These are phyloP conservation scores for Carassius gibelio DNA, from an alignment of 2,113 vertebrate genomes.

Conservation along the genomic window DNA sequence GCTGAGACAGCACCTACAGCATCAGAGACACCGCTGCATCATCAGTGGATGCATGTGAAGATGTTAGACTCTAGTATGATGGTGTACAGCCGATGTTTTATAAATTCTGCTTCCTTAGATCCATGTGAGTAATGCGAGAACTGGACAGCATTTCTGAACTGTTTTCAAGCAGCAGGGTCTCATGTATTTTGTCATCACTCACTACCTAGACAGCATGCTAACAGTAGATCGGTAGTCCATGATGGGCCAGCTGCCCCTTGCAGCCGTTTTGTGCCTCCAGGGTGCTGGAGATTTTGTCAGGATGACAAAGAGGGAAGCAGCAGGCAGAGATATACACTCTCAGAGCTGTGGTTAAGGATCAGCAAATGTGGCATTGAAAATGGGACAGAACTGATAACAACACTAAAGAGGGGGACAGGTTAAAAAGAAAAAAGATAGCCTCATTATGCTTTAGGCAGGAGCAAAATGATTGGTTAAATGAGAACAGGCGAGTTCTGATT, in stretches of 20 bases:
- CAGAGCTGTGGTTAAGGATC: conserved; percentile 32
- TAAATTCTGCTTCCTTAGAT: neutral
- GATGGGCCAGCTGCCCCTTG: conserved; percentile 29
- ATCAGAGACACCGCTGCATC: neutral
- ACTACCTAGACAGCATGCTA: conserved; percentile 20
- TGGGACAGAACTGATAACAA: conserved; percentile 34
- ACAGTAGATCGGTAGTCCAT: conserved; percentile 3
- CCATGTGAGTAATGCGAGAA: neutral
- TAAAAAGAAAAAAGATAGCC: neutral
- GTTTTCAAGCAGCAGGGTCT: neutral
- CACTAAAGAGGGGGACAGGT: neutral
- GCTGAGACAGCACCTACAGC: conserved; percentile 11
- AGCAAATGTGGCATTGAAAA: conserved; percentile 11
- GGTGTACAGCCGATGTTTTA: neutral
- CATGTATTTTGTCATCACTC: conserved; percentile 1
- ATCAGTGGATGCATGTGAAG: conserved; percentile 4
- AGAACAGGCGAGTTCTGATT: neutral
- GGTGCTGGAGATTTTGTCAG: conserved; percentile 11
- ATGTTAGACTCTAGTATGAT: neutral
- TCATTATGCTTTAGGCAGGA: neutral
- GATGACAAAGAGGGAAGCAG: conserved; percentile 24
- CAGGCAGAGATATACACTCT: conserved; percentile 16
- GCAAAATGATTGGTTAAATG: neutral
- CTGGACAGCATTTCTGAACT: neutral
- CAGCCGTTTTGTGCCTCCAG: neutral